A percentile compares a stretch with the other conserved stretches of the same genome.
phyloP scores from a whole-genome alignment of 1,140 invertebrate species.

The Psix sp. region DNA sequence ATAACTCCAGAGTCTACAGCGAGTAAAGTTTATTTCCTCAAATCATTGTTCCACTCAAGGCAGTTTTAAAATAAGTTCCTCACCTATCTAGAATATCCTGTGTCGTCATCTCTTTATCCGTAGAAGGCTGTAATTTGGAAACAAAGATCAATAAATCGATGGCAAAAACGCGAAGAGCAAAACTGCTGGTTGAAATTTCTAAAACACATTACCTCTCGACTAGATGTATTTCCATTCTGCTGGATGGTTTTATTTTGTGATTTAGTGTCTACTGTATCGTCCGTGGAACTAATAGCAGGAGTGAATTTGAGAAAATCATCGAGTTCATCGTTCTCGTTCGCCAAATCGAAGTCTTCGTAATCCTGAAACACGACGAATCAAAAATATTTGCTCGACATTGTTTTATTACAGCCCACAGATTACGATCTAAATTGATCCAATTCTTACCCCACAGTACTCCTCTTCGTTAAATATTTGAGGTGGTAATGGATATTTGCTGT shows the following conservation, averaged over 20 bases:
- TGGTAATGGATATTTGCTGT: conserved; percentile 86
- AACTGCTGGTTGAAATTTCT: too few relatives aligned
- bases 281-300: conserved; percentile 73
- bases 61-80: conserved; percentile 32
- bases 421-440: conserved; percentile 1
- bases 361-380: conserved; percentile 79
- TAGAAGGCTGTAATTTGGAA: conserved; percentile 75
- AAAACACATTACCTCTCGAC: conserved; percentile 73
- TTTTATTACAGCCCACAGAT: too few relatives aligned
- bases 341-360: conserved; percentile 93
- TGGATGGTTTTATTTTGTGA: conserved; percentile 68
- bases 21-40: too few relatives aligned
- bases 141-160: too few relatives aligned
- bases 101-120: conserved; percentile 71
- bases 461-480: conserved; percentile 96
- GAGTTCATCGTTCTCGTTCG: conserved; percentile 93
- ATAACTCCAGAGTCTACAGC: too few relatives aligned
- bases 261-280: conserved; percentile 75
- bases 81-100: conserved; percentile 68
- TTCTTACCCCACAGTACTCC: conserved; percentile 92
- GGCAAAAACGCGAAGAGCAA: too few relatives aligned
- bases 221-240: conserved; percentile 76
- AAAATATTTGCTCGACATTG: neutral
- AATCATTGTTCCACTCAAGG: too few relatives aligned
- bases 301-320: conserved; percentile 89